These are phyloP conservation scores for Pterostichus niger DNA, from an alignment of 2,888 invertebrate species.

Conservation along the genomic window DNA sequence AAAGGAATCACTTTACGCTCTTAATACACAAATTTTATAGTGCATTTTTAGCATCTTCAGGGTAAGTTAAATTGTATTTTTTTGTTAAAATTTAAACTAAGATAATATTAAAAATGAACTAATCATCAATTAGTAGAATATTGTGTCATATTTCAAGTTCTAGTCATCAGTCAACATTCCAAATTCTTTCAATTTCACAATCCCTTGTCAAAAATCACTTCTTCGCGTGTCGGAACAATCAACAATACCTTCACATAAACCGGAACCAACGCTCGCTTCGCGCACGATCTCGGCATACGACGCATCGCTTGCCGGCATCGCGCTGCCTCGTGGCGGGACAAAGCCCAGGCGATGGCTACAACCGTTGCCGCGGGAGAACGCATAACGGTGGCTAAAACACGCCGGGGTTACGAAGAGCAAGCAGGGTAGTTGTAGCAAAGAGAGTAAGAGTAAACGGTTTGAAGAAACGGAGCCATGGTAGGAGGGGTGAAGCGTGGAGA, in stretches of 20 bases:
- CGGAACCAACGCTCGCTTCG: background rate
- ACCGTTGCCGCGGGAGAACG: background rate
- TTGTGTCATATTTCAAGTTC: too few species aligned
- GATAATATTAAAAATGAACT: too few species aligned
- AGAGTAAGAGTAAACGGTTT: background rate
- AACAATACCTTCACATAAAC: background rate
- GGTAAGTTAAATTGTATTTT: too few species aligned
- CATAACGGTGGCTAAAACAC: background rate
- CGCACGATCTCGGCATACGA: slow-evolving; percentile 20
- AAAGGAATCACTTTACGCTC: too few species aligned
- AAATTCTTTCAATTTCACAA: background rate
- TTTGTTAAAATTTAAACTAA: too few species aligned
- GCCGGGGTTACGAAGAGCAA: background rate
- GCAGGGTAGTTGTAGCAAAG: background rate
- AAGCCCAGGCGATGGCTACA: background rate
- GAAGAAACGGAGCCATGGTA: too few species aligned
- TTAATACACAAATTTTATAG: too few species aligned
- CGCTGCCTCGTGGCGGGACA: background rate
- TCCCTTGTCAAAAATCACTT: background rate
- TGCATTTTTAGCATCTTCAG: too few species aligned
- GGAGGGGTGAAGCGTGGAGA: slow-evolving; percentile 15
- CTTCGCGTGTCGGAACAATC: background rate
- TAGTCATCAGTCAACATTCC: too few species aligned
- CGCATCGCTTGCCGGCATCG: background rate
- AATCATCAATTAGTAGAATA: too few species aligned